Evolutionary conservation across 2,888 invertebrate genomes (phyloP).

Genomic region (Boloria selene): DNA sequence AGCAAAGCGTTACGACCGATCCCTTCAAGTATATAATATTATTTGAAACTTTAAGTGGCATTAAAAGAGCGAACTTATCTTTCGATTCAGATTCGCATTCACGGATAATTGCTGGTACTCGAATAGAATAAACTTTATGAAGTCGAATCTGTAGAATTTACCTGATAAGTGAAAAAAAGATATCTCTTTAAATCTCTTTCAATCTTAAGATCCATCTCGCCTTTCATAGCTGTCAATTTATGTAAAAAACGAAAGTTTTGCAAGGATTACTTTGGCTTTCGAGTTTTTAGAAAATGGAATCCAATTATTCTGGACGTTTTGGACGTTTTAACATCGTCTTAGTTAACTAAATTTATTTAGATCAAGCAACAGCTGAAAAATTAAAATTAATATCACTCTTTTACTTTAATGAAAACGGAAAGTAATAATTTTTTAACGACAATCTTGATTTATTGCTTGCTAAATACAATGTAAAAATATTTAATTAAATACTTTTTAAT

Average conservation of each 20-base stretch:
- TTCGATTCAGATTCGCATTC: slow-evolving; percentile 30
- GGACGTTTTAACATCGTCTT: slow-evolving; percentile 39
- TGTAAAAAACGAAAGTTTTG: slow-evolving; percentile 48
- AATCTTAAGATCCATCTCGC: slow-evolving; percentile 47
- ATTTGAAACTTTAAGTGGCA: slow-evolving; percentile 38
- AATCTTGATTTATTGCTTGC: slow-evolving; percentile 12
- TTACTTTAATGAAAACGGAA: slow-evolving; percentile 19
- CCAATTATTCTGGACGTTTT: slow-evolving; percentile 40
- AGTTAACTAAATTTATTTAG: slow-evolving; percentile 38
- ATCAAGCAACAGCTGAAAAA: slow-evolving; percentile 30
- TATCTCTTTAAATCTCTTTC: slow-evolving; percentile 49
- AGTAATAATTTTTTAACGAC: slow-evolving; percentile 1
- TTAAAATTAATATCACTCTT: slow-evolving; percentile 30
- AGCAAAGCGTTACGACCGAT: slow-evolving; percentile 24
- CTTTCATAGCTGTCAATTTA: slow-evolving; percentile 51
- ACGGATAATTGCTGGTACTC: slow-evolving; percentile 40
- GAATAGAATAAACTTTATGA: slow-evolving; percentile 40
- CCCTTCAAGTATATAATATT: slow-evolving; percentile 27
- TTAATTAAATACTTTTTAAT: background rate
- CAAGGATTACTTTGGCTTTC: slow-evolving; percentile 45
- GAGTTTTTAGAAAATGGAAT: slow-evolving; percentile 45
- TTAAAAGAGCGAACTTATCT: slow-evolving; percentile 35
- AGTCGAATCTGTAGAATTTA: slow-evolving; percentile 44
- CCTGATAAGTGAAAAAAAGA: slow-evolving; percentile 46
- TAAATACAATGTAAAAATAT: background rate